phyloP scores from a whole-genome alignment of 1,140 invertebrate genomes.

The Hetaerina americana region DNA sequence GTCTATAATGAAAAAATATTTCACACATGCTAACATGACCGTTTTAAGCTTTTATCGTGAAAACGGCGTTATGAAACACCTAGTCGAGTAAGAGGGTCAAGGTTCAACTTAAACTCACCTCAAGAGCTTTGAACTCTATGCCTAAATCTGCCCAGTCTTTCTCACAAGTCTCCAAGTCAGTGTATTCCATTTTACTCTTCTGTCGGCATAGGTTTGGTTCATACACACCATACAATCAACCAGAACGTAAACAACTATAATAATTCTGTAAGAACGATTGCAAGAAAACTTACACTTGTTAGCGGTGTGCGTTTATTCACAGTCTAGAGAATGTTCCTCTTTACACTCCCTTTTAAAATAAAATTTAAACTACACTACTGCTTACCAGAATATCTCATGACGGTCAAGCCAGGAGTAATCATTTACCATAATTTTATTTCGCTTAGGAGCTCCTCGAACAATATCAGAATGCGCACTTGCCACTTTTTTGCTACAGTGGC shows the following conservation, averaged over 20 bases:
- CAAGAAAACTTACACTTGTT: not conserved
- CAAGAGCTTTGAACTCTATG: constrained; percentile 58
- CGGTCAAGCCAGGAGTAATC: not conserved
- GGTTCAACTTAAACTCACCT: constrained; percentile 36
- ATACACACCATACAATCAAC: not conserved
- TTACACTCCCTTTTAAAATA: not conserved
- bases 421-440: too few species aligned
- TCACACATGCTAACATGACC: not conserved
- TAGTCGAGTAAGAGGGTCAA: not conserved
- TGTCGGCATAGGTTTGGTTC: not conserved
- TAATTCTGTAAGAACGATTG: not conserved
- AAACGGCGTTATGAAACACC: not conserved
- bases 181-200: constrained; percentile 23
- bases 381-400: not conserved
- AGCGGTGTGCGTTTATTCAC: not conserved
- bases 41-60: not conserved
- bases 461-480: not conserved
- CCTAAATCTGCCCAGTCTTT: constrained; percentile 67
- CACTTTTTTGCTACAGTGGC: not conserved
- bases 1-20: constrained; percentile 38
- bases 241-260: not conserved
- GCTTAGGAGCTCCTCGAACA: not conserved
- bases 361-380: not conserved
- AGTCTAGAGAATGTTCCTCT: not conserved
- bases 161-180: constrained; percentile 41